Evolutionary conservation across 2,888 invertebrate species (phyloP).

Genomic region (Dicyrtomina minuta): DNA sequence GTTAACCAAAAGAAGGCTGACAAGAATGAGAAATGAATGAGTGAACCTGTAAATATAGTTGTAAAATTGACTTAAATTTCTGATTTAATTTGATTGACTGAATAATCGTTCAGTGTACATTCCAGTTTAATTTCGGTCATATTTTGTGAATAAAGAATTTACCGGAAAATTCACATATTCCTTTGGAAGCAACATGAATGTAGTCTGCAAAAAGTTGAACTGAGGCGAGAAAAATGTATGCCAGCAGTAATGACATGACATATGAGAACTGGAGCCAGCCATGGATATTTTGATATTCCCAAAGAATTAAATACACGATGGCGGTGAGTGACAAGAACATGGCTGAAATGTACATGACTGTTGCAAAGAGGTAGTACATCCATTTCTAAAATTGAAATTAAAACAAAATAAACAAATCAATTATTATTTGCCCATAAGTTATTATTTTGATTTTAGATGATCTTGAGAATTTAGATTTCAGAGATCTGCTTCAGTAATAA

Average conservation of each 20-base stretch:
- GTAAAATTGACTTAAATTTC: conserved; percentile 31
- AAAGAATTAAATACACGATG: conserved; percentile 49
- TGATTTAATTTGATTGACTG: no score
- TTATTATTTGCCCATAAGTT: background rate
- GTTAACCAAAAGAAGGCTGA: conserved; percentile 91
- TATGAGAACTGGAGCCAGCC: conserved; percentile 54
- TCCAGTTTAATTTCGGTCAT: no score
- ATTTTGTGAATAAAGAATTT: background rate
- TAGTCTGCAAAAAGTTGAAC: conserved; percentile 47
- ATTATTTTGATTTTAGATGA: no score
- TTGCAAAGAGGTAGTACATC: conserved; percentile 64
- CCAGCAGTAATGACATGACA: conserved; percentile 47
- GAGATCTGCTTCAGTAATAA: no score
- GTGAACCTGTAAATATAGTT: conserved; percentile 67
- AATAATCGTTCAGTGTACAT: background rate
- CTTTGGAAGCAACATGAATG: conserved; percentile 40
- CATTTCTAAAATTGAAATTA: conserved; percentile 7
- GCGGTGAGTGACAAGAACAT: conserved; percentile 75
- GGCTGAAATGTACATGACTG: conserved; percentile 75
- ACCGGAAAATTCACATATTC: conserved; percentile 52
- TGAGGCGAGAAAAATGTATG: conserved; percentile 46
- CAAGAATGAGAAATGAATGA: conserved; percentile 84
- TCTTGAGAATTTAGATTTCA: background rate
- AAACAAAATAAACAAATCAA: background rate
- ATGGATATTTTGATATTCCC: conserved; percentile 48